phyloP scores from a whole-genome alignment of 2,888 invertebrate species.

The Ornithoptera alexandrae region DNA sequence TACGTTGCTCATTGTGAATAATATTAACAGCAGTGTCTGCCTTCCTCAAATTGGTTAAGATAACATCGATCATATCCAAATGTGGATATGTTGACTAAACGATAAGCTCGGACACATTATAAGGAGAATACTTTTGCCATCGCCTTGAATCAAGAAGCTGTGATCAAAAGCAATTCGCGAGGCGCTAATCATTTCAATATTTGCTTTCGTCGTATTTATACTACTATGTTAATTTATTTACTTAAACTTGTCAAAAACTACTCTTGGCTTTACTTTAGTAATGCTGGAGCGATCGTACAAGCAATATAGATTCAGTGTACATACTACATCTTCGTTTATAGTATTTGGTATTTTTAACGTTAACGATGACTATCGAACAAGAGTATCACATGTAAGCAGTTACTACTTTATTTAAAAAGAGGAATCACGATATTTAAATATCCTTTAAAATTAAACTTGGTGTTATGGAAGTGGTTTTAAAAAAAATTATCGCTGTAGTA shows the following conservation, averaged over 20 bases:
- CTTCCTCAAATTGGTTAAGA: not conserved
- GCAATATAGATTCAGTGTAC: not conserved
- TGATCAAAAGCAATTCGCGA: constrained; percentile 9
- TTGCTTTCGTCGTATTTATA: constrained; percentile 3
- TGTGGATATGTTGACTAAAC: not conserved
- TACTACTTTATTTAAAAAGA: not conserved
- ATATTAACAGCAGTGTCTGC: not conserved
- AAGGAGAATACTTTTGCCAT: not conserved
- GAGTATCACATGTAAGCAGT: not conserved
- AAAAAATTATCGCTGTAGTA: no score
- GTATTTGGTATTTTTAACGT: not conserved
- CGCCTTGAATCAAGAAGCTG: not conserved
- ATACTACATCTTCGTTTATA: not conserved
- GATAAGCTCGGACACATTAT: not conserved
- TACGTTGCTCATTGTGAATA: no score
- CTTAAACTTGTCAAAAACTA: not conserved
- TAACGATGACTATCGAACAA: not conserved
- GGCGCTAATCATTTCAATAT: constrained; percentile 17
- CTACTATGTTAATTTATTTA: constrained; percentile 6
- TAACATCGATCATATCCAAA: not conserved
- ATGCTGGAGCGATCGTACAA: constrained; percentile 1
- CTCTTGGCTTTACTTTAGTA: constrained; percentile 4
- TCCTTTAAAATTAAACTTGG: not conserved
- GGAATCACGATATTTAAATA: not conserved
- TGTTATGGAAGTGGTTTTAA: no score